Percentiles rank a stretch among this genome's conserved stretches.
Evolutionary conservation across 2,888 invertebrate genomes (phyloP).

Genomic region (Thymelicus acteon): DNA sequence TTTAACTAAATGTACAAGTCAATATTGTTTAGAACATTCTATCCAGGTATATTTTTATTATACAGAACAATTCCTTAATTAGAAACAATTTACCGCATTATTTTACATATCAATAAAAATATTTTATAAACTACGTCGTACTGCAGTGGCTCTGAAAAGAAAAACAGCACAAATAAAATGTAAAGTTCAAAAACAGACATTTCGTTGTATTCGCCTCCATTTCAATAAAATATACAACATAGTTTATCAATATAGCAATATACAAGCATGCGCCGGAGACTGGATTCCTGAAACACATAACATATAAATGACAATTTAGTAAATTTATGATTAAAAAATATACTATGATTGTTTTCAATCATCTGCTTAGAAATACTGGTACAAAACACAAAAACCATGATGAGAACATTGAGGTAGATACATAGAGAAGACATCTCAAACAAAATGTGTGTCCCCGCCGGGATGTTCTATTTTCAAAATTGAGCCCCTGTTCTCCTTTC

Average conservation of each 20-base stretch:
- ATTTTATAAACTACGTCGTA: slow-evolving; percentile 46
- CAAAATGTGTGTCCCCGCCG: no score
- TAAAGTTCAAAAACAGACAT: slow-evolving; percentile 67
- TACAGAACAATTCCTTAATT: background rate
- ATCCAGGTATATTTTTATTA: background rate
- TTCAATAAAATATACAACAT: slow-evolving; percentile 64
- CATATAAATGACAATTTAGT: slow-evolving; percentile 26
- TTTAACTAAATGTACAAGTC: no score
- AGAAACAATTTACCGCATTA: slow-evolving; percentile 28
- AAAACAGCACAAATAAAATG: slow-evolving; percentile 36
- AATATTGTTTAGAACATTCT: no score
- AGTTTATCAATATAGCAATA: slow-evolving; percentile 11
- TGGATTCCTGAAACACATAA: slow-evolving; percentile 54
- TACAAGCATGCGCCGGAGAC: slow-evolving; percentile 53
- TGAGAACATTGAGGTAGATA: no score
- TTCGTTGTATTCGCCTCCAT: slow-evolving; percentile 75
- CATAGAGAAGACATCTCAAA: no score
- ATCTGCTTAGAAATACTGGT: no score
- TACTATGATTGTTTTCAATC: no score
- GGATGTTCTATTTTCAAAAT: no score
- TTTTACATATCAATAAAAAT: slow-evolving; percentile 40
- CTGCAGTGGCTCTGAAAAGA: slow-evolving; percentile 36
- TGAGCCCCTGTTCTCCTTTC: no score
- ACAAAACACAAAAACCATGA: no score
- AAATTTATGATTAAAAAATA: no score